A percentile compares a stretch with the other conserved stretches of the same genome.
Evolutionary conservation across 2,113 vertebrate species (phyloP).

Genomic region (Vidua macroura): DNA sequence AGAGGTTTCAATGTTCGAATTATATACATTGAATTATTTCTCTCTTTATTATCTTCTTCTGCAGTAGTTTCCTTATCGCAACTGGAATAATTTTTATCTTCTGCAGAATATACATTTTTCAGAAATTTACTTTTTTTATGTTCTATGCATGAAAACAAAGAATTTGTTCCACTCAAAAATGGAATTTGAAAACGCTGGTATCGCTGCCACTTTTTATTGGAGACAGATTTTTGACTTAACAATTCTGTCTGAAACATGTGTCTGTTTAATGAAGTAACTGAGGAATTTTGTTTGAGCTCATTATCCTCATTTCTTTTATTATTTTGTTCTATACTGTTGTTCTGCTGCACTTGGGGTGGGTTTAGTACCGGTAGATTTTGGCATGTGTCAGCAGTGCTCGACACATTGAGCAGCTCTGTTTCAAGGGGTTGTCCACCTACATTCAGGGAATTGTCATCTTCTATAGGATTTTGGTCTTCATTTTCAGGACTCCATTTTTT

Average conservation of each 20-base stretch:
- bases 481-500: not conserved
- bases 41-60: not conserved
- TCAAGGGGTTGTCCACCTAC: not conserved
- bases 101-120: not conserved
- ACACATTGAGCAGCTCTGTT: not conserved
- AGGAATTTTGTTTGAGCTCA: not conserved
- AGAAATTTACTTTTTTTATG: not conserved
- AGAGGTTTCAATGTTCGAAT: not conserved
- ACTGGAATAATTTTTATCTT: not conserved
- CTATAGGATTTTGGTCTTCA: not conserved
- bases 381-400: accelerated
- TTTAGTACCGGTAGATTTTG: not conserved
- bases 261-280: not conserved
- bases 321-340: not conserved
- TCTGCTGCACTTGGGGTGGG: not conserved
- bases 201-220: not conserved
- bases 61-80: not conserved
- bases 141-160: not conserved
- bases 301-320: not conserved
- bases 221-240: not conserved
- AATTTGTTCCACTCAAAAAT: not conserved
- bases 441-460: not conserved
- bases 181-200: constrained; percentile 18
- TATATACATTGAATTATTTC: not conserved
- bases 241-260: not conserved